These are phyloP conservation scores for Antidorcas marsupialis DNA, from an alignment of 2,113 vertebrate genomes.

Conservation along the genomic window DNA sequence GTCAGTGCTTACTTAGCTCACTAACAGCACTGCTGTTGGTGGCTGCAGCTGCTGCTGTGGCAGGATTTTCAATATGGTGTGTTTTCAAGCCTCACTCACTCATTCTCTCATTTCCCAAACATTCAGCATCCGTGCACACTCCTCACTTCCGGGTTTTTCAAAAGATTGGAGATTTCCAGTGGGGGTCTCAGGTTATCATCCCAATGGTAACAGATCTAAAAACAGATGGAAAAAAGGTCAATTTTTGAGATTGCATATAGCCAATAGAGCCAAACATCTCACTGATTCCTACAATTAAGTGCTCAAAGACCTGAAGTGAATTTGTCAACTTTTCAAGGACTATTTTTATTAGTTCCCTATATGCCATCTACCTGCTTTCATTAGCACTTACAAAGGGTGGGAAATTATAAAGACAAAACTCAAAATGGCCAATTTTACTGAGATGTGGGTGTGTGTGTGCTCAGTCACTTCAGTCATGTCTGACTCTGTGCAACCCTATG, in stretches of 20 bases:
- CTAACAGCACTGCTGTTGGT: slow-evolving; percentile 78
- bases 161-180: slow-evolving; percentile 95
- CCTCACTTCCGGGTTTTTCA: slow-evolving; percentile 88
- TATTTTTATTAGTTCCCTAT: not conserved
- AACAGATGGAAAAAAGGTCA: slow-evolving; percentile 51
- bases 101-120: slow-evolving; percentile 92
- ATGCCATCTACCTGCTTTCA: not conserved
- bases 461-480: not conserved
- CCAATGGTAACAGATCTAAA: slow-evolving; percentile 84
- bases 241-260: not conserved
- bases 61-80: slow-evolving; percentile 90
- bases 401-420: not conserved
- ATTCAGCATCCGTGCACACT: slow-evolving; percentile 92
- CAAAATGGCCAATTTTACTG: not conserved
- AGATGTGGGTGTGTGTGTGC: not conserved
- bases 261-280: rapidly evolving
- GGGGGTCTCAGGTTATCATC: slow-evolving; percentile 88
- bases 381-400: not conserved
- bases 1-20: slow-evolving; percentile 77
- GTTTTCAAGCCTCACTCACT: slow-evolving; percentile 92
- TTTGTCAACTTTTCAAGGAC: not conserved
- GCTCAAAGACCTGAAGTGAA: not conserved
- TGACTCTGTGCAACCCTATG: not conserved
- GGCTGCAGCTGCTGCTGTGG: slow-evolving; percentile 82
- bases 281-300: not conserved